These are phyloP conservation scores for Styela plicata DNA, from an alignment of 23 tunicate species.

Conservation along the genomic window DNA sequence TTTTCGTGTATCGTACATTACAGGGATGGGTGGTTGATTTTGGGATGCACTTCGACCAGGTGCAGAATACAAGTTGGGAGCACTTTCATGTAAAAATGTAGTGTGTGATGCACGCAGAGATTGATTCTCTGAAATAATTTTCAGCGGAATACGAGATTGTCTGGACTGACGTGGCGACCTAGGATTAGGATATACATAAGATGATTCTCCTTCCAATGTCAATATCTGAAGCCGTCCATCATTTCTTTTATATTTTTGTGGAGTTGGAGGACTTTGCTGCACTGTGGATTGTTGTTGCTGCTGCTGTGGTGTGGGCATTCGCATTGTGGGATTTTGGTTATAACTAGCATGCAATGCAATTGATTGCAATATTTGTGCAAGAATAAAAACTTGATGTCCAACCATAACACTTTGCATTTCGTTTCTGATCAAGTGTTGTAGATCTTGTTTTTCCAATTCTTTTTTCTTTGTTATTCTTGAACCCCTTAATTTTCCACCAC, in stretches of 20 bases:
- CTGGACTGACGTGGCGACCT: not conserved
- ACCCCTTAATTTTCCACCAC: conserved; percentile 49
- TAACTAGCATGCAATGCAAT: conserved; percentile 1
- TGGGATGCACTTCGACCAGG: not conserved
- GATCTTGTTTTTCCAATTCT: conserved; percentile 8
- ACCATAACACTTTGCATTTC: conserved; percentile 87
- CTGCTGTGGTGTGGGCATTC: not conserved
- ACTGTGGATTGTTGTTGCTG: not conserved
- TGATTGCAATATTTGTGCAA: conserved; percentile 70
- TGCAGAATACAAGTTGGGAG: not conserved
- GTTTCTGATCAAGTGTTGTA: conserved; percentile 48
- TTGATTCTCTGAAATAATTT: not conserved
- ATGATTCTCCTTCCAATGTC: not conserved
- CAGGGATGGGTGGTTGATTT: not conserved
- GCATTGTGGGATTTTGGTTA: not conserved
- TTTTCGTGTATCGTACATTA: not conserved
- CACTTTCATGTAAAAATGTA: not conserved
- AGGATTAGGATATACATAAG: not conserved
- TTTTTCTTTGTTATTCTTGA: not conserved
- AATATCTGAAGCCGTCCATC: conserved; percentile 3
- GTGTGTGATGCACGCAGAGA: not conserved
- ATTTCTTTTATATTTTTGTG: not conserved
- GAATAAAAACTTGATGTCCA: conserved; percentile 83
- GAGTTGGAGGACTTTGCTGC: not conserved
- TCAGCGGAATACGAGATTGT: not conserved